Evolutionary conservation across 2,113 vertebrate species (phyloP).

Genomic region (Himantopus leucocephalus): DNA sequence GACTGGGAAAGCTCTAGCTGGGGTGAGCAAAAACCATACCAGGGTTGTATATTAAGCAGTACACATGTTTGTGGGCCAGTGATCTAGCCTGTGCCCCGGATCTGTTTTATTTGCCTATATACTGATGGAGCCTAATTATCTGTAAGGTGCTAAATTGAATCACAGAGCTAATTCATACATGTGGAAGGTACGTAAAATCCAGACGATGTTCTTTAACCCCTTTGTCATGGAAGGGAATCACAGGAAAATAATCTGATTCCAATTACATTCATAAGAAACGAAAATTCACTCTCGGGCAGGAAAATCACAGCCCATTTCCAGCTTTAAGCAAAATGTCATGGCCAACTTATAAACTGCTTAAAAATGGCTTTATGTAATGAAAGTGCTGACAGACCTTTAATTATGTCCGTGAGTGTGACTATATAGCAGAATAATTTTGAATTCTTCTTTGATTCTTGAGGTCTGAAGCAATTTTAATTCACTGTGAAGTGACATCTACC

Average conservation of each 20-base stretch:
- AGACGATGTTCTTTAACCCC: slow-evolving; percentile 2
- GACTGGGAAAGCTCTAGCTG: not conserved
- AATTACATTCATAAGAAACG: slow-evolving; percentile 30
- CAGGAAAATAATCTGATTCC: slow-evolving; percentile 31
- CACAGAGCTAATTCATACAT: not conserved
- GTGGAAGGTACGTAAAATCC: not conserved
- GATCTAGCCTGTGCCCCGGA: not conserved
- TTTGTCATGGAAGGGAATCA: not conserved
- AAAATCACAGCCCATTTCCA: slow-evolving; percentile 45
- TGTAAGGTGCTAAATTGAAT: not conserved
- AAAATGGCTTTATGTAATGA: slow-evolving; percentile 56
- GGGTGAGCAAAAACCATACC: not conserved
- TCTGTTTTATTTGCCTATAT: not conserved
- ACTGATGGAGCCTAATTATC: not conserved
- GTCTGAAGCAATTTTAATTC: slow-evolving; percentile 54
- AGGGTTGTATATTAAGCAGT: not conserved
- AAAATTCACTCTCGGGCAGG: slow-evolving; percentile 31
- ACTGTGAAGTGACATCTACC: slow-evolving; percentile 66
- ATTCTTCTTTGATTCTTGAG: slow-evolving; percentile 52
- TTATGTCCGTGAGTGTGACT: slow-evolving; percentile 38
- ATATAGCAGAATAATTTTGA: slow-evolving; percentile 37
- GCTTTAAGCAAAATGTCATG: slow-evolving; percentile 49
- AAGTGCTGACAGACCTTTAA: slow-evolving; percentile 63
- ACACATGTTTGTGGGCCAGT: no score
- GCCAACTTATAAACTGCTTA: slow-evolving; percentile 46